Evolutionary conservation across 2,113 vertebrate species (phyloP).

Genomic region (Amphilophus citrinellus): DNA sequence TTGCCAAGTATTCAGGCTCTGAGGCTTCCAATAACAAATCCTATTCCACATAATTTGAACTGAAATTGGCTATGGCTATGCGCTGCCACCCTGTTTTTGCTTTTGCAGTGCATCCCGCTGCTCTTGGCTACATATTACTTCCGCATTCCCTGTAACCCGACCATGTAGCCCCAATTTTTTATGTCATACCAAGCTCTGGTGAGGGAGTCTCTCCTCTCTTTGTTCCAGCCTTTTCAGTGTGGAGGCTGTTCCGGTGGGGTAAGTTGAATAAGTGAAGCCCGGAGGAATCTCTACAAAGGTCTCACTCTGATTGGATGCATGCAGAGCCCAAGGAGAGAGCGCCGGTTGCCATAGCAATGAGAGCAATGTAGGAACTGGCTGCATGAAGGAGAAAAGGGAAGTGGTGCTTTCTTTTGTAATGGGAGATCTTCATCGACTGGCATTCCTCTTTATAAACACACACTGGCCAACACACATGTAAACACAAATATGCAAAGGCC

Average conservation of each 20-base stretch:
- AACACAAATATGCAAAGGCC: conserved; percentile 39
- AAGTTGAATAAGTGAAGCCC: conserved; percentile 84
- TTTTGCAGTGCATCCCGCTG: conserved; percentile 41
- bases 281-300: conserved; percentile 86
- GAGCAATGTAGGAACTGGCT: conserved; percentile 79
- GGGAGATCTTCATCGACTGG: conserved; percentile 69
- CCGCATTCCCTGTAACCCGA: conserved; percentile 62
- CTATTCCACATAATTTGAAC: conserved; percentile 77
- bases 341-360: conserved; percentile 85
- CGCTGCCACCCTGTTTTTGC: conserved; percentile 65
- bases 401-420: conserved; percentile 74
- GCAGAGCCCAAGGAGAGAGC: conserved; percentile 80
- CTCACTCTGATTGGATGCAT: conserved; percentile 84
- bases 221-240: conserved; percentile 76
- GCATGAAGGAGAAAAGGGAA: conserved; percentile 71
- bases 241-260: conserved; percentile 79
- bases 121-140: conserved; percentile 63
- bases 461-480: conserved; percentile 27
- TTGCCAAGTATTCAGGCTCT: conserved; percentile 76
- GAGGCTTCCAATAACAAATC: conserved; percentile 79
- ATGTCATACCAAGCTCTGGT: conserved; percentile 64
- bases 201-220: conserved; percentile 73
- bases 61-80: conserved; percentile 74
- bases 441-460: conserved; percentile 59
- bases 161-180: conserved; percentile 67